Evolutionary conservation across 37 sponge, comb jelly and placozoan genomes (phyloP).

Genomic region (Spongilla lacustris): DNA sequence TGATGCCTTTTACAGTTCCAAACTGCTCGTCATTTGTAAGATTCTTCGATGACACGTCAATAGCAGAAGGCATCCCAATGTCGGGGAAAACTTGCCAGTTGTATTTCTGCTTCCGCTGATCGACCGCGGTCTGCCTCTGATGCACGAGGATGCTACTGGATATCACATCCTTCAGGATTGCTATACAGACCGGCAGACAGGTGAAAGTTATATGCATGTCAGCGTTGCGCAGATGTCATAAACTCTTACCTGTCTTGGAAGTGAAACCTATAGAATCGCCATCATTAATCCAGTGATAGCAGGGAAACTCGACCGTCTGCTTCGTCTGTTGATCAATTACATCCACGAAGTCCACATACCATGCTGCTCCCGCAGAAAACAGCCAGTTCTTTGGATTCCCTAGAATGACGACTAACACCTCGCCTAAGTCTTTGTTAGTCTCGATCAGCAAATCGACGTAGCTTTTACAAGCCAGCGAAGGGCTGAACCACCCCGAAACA

Average conservation of each 20-base stretch:
- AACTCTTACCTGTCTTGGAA: constrained; percentile 17
- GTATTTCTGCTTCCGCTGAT: constrained; percentile 4
- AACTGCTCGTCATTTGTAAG: constrained; percentile 45
- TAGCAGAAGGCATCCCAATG: constrained; percentile 3
- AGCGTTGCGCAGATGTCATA: too few species aligned
- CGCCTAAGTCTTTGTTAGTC: constrained; percentile 20
- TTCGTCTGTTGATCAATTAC: not conserved
- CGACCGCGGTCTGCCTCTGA: constrained; percentile 7
- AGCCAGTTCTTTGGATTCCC: constrained; percentile 14
- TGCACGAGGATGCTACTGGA: constrained; percentile 4
- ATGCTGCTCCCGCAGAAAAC: not conserved
- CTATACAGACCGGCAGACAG: not conserved
- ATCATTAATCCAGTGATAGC: constrained; percentile 54
- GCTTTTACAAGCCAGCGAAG: not conserved
- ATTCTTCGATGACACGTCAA: not conserved
- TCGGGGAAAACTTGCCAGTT: constrained; percentile 28
- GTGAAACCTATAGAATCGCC: constrained; percentile 1
- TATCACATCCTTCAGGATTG: constrained; percentile 15
- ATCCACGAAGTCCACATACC: constrained; percentile 34
- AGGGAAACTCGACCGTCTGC: constrained; percentile 16
- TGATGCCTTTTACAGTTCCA: constrained; percentile 2
- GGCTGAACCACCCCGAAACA: not conserved
- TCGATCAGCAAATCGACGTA: constrained; percentile 39
- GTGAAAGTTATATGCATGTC: too few species aligned
- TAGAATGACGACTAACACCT: constrained; percentile 28